Evolutionary conservation across 2,888 invertebrate genomes (phyloP).

Genomic region (Enchytraeus crypticus): DNA sequence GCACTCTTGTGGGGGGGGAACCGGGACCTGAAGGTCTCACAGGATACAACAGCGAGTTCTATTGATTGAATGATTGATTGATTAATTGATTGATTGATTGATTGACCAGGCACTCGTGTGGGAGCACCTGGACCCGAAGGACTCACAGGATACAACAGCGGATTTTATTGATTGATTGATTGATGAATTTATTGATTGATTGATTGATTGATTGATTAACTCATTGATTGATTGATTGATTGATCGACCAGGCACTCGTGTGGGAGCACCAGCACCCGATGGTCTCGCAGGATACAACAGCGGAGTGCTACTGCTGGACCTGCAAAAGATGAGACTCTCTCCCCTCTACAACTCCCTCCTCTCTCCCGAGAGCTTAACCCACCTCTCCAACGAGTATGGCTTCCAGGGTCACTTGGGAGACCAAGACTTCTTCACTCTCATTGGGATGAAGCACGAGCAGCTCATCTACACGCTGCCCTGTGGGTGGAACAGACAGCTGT

Average conservation of each 20-base stretch:
- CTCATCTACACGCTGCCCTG: slow-evolving; percentile 67
- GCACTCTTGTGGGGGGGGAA: too few relatives aligned
- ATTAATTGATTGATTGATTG: too few relatives aligned
- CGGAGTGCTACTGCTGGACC: slow-evolving; percentile 65
- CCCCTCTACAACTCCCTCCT: slow-evolving; percentile 55
- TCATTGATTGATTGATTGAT: too few relatives aligned
- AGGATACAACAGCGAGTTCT: slow-evolving; percentile 76
- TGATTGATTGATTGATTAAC: too few relatives aligned
- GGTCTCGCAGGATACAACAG: slow-evolving; percentile 68
- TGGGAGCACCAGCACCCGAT: slow-evolving; percentile 55
- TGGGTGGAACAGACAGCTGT: slow-evolving; percentile 71
- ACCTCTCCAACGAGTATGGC: slow-evolving; percentile 45
- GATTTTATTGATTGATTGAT: too few relatives aligned
- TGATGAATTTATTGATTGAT: too few relatives aligned
- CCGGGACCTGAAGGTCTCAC: slow-evolving; percentile 54
- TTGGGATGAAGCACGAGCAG: slow-evolving; percentile 63
- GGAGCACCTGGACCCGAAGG: slow-evolving; percentile 54
- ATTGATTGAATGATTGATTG: too few relatives aligned
- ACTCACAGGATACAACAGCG: slow-evolving; percentile 70
- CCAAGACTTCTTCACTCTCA: slow-evolving; percentile 69
- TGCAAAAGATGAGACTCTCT: slow-evolving; percentile 61
- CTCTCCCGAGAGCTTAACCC: slow-evolving; percentile 31
- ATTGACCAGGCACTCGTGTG: slow-evolving; percentile 53
- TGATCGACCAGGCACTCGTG: slow-evolving; percentile 51
- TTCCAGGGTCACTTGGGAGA: slow-evolving; percentile 63